Conservation (phyloP, 2,888 invertebrate genomes). For the Theretra japonica region DNA sequence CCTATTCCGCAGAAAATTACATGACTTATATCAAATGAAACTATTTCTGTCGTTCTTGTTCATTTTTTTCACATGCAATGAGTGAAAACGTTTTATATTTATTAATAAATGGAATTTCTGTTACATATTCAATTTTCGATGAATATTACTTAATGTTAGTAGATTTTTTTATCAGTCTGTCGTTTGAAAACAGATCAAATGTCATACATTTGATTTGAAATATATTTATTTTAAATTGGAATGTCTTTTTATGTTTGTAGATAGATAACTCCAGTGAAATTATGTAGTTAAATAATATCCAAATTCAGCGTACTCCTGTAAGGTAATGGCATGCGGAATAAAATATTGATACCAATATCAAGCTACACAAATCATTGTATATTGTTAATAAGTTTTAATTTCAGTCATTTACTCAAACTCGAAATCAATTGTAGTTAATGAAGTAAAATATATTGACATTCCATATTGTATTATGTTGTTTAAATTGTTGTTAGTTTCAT, state of each 20-base stretch:
- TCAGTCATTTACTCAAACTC: slow-evolving; percentile 75
- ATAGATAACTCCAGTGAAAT: slow-evolving; percentile 77
- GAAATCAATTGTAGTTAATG: slow-evolving; percentile 81
- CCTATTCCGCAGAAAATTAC: slow-evolving; percentile 24
- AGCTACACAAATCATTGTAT: slow-evolving; percentile 72
- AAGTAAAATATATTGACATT: slow-evolving; percentile 85
- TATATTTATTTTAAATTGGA: slow-evolving; percentile 84
- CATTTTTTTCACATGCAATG: slow-evolving; percentile 63
- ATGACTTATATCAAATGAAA: slow-evolving; percentile 34
- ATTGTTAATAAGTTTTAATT: slow-evolving; percentile 77
- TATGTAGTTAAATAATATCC: slow-evolving; percentile 67
- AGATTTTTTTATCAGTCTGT: slow-evolving; percentile 83
- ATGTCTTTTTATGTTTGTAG: slow-evolving; percentile 84
- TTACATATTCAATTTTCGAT: slow-evolving; percentile 81
- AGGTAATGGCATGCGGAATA: slow-evolving; percentile 56
- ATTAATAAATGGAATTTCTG: slow-evolving; percentile 78
- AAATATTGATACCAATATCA: slow-evolving; percentile 57
- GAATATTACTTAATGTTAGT: slow-evolving; percentile 83
- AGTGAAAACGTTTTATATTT: slow-evolving; percentile 64
- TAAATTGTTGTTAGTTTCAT: slow-evolving; percentile 62
- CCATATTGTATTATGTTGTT: slow-evolving; percentile 82
- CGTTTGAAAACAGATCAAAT: slow-evolving; percentile 80
- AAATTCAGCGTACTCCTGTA: slow-evolving; percentile 60
- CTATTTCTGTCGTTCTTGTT: slow-evolving; percentile 33
- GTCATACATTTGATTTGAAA: slow-evolving; percentile 85